phyloP scores from a whole-genome alignment of 2,888 invertebrate genomes.

The Oscheius sp. region DNA sequence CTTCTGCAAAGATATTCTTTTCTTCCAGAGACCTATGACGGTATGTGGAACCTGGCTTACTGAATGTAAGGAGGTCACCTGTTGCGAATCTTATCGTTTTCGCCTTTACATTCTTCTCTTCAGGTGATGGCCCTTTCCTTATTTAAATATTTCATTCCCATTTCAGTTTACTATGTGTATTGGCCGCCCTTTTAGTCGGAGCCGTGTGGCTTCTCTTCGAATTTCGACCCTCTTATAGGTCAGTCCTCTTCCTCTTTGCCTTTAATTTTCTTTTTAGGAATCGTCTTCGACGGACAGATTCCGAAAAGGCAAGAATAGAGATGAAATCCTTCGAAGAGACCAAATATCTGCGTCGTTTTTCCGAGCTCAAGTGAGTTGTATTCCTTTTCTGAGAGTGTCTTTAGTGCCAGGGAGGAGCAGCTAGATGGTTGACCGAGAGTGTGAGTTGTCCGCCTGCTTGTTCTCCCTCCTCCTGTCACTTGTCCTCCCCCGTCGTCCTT shows the following conservation, averaged over 20 bases:
- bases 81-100: constrained; percentile 57
- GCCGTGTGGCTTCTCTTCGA: constrained; percentile 54
- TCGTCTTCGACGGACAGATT: constrained; percentile 52
- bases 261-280: constrained; percentile 43
- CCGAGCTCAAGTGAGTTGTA: constrained; percentile 56
- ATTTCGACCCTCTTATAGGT: constrained; percentile 52
- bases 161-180: constrained; percentile 46
- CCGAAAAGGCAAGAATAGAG: constrained; percentile 50
- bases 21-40: constrained; percentile 42
- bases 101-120: constrained; percentile 54
- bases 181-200: constrained; percentile 45
- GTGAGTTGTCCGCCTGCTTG: constrained; percentile 21
- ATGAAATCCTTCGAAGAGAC: constrained; percentile 58
- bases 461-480: neutral
- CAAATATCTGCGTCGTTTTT: constrained; percentile 55
- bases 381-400: neutral
- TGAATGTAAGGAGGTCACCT: constrained; percentile 52
- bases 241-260: neutral
- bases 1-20: neutral
- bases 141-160: neutral
- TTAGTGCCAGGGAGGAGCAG: constrained; percentile 23
- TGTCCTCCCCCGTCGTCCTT: constrained; percentile 15
- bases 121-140: constrained; percentile 35
- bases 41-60: constrained; percentile 52
- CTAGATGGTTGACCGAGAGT: constrained; percentile 20